phyloP scores from a whole-genome alignment of 2,888 invertebrate genomes.

The Horisme vitalbata region DNA sequence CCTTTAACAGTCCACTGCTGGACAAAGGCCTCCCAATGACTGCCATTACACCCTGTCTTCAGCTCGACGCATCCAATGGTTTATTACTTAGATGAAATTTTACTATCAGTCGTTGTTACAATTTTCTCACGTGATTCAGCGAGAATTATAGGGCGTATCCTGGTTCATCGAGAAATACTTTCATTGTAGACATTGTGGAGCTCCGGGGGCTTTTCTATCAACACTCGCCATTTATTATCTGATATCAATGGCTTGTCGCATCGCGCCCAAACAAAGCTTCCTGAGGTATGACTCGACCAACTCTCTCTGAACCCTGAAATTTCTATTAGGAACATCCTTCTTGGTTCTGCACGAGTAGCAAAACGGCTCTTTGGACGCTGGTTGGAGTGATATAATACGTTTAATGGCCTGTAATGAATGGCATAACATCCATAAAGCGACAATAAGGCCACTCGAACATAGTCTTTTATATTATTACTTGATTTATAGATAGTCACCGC shows the following conservation, averaged over 20 bases:
- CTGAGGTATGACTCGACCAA: constrained; percentile 67
- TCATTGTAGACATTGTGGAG: constrained; percentile 25
- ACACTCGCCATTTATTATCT: constrained; percentile 75
- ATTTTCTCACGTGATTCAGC: constrained; percentile 29
- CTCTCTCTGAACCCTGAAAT: constrained; percentile 45
- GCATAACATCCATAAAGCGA: constrained; percentile 81
- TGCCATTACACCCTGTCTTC: no score
- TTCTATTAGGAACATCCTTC: constrained; percentile 49
- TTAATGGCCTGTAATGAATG: constrained; percentile 83
- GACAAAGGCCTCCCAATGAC: no score
- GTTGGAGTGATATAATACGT: constrained; percentile 73
- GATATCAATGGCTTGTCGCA: constrained; percentile 77
- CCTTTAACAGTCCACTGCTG: no score
- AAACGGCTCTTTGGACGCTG: constrained; percentile 46
- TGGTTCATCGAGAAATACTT: constrained; percentile 28
- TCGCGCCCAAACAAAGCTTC: constrained; percentile 76
- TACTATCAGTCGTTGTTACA: background rate
- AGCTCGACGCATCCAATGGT: no score
- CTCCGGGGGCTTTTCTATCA: constrained; percentile 56
- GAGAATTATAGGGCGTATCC: constrained; percentile 20
- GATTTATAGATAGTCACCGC: constrained; percentile 73
- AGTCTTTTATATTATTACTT: constrained; percentile 76
- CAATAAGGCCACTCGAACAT: constrained; percentile 78
- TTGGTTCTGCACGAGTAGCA: constrained; percentile 28
- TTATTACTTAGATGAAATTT: no score